Evolutionary conservation across 2,797 vertebrate genomes (phyloP).

Genomic region (Amazona ochrocephala): DNA sequence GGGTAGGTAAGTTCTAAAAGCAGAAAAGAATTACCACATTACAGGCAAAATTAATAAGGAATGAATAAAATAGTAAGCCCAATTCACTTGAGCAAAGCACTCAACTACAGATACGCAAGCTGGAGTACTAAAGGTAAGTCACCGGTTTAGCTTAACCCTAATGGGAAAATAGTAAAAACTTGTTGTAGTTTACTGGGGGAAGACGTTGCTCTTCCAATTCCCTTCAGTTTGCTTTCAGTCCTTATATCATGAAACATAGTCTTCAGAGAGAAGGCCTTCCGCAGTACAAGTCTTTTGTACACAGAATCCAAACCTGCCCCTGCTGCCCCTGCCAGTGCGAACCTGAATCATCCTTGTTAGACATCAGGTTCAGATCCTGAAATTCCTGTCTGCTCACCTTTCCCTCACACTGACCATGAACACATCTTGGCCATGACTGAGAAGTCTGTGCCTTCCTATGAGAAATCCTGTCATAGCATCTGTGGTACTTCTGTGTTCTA

Average conservation of each 20-base stretch:
- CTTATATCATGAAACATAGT: not conserved
- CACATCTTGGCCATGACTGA: not conserved
- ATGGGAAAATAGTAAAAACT: not conserved
- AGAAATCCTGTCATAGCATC: not conserved
- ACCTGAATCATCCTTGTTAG: not conserved
- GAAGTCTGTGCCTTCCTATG: not conserved
- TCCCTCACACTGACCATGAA: not conserved
- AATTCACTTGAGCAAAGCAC: not conserved
- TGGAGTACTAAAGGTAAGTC: not conserved
- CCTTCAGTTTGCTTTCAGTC: not conserved
- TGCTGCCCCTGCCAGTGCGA: not conserved
- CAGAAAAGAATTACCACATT: not conserved
- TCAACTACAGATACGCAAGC: not conserved
- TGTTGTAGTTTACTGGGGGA: not conserved
- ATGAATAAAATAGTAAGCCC: not conserved
- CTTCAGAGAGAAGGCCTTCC: fast-evolving
- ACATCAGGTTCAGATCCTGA: not conserved
- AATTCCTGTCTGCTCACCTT: not conserved
- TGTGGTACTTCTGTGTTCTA: not conserved
- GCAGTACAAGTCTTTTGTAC: not conserved
- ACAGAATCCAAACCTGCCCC: not conserved
- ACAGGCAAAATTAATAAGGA: not conserved
- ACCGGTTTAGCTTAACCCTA: not conserved
- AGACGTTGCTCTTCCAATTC: not conserved
- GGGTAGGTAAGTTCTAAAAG: not conserved